Conservation (phyloP, 2,113 vertebrate genomes). For the Ictalurus furcatus region DNA sequence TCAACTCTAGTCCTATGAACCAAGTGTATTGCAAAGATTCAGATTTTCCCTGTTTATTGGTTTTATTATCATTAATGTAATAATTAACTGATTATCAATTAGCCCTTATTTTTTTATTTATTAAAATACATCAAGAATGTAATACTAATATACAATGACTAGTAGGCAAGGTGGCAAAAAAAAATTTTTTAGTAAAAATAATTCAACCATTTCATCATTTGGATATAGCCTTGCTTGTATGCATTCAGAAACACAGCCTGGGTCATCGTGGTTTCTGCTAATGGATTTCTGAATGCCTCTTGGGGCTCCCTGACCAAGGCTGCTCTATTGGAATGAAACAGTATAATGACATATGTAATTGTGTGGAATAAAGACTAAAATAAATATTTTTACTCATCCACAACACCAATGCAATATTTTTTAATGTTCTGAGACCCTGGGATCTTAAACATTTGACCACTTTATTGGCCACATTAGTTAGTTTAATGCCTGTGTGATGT, state of each 20-base stretch:
- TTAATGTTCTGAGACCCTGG: conserved; percentile 30
- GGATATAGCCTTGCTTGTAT: neutral
- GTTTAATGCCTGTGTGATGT: conserved; percentile 60
- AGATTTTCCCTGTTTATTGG: neutral
- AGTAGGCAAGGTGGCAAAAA: neutral
- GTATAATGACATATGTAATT: conserved; percentile 12
- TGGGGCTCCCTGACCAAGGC: neutral
- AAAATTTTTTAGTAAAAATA: neutral
- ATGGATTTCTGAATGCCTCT: neutral
- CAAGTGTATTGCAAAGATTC: neutral
- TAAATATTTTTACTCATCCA: conserved; percentile 13
- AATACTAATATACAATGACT: neutral
- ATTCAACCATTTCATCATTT: neutral
- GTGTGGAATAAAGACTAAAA: conserved; percentile 20
- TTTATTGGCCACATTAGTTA: conserved; percentile 54
- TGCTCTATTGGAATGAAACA: conserved; percentile 6
- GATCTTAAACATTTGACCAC: neutral
- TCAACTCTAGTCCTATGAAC: neutral
- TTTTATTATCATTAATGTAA: neutral
- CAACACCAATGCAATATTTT: neutral
- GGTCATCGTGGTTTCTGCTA: neutral
- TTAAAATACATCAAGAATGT: neutral
- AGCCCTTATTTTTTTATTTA: neutral
- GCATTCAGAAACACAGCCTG: neutral
- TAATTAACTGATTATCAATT: neutral